Evolutionary conservation across 2,797 vertebrate species (phyloP).

Genomic region (Onychomys torridus): DNA sequence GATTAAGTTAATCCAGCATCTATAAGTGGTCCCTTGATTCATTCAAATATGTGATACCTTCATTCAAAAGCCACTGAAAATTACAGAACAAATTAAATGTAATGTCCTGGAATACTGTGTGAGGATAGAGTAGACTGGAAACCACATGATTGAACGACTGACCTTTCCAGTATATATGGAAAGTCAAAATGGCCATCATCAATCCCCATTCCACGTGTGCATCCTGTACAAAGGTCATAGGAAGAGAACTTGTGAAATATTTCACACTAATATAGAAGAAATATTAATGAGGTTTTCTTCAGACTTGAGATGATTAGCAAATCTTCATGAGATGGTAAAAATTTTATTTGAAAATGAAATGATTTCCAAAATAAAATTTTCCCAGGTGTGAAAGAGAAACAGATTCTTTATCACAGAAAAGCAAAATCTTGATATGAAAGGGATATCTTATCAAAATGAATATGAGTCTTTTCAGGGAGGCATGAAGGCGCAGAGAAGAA

Average conservation of each 20-base stretch:
- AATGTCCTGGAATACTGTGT: background rate
- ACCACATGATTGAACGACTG: rapidly evolving
- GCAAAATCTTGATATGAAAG: background rate
- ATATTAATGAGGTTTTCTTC: background rate
- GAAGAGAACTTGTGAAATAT: background rate
- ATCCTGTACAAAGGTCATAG: background rate
- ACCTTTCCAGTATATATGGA: too few species aligned
- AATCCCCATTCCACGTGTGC: background rate
- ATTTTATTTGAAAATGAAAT: slow-evolving; percentile 38
- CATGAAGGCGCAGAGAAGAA: background rate
- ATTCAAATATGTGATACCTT: background rate
- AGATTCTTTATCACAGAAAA: background rate
- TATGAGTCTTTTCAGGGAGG: background rate
- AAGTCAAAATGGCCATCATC: background rate
- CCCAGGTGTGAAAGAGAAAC: background rate
- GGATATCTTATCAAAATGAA: background rate
- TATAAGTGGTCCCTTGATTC: background rate
- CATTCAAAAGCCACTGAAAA: background rate
- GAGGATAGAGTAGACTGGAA: rapidly evolving
- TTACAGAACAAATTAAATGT: slow-evolving; percentile 31
- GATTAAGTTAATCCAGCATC: background rate
- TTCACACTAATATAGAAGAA: background rate
- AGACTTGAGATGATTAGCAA: background rate
- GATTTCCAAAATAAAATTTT: background rate
- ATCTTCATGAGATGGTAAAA: background rate